Evolutionary conservation across 2,797 vertebrate species (phyloP).

Genomic region (Etheostoma perlongum): DNA sequence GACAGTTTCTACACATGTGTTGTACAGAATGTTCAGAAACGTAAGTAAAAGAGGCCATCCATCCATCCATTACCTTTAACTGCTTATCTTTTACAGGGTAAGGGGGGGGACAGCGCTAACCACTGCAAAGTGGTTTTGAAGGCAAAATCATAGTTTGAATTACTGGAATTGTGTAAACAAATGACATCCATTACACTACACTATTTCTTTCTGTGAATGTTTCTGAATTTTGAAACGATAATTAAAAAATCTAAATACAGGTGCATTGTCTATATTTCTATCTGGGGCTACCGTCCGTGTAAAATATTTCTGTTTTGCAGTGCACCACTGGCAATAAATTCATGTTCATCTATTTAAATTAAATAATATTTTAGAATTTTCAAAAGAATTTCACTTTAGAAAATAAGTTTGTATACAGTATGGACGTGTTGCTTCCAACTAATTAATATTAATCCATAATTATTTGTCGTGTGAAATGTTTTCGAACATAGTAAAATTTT

Average conservation of each 20-base stretch:
- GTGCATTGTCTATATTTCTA: background rate
- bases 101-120: too few relatives aligned
- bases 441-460: background rate
- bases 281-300: background rate
- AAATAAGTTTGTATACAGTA: background rate
- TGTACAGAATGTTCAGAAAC: background rate
- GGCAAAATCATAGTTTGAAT: background rate
- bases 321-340: background rate
- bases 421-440: background rate
- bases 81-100: too few relatives aligned
- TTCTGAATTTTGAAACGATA: background rate
- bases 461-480: too few relatives aligned
- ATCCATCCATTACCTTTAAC: too few relatives aligned
- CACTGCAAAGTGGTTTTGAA: too few relatives aligned
- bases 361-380: background rate
- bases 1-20: background rate
- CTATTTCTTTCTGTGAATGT: background rate
- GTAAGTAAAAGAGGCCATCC: too few relatives aligned
- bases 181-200: background rate
- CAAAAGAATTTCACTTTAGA: background rate
- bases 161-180: background rate
- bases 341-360: background rate
- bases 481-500: too few relatives aligned
- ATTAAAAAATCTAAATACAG: background rate
- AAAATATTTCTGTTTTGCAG: background rate